These are phyloP conservation scores for Spinibarbus caldwelli DNA, from an alignment of 2,797 vertebrate species.

Conservation along the genomic window DNA sequence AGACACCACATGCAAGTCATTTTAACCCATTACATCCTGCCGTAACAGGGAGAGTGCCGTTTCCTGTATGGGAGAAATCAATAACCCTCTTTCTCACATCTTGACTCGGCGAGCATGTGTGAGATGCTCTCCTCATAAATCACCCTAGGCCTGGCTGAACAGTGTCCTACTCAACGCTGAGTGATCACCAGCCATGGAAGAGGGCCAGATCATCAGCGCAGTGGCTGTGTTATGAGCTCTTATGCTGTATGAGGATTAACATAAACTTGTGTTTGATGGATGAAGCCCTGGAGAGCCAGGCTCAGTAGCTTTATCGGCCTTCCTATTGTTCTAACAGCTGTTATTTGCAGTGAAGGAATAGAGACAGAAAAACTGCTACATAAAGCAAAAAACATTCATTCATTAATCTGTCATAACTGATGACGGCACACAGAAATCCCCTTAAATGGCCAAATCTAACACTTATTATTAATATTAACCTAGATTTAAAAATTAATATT, in stretches of 20 bases:
- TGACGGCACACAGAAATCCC: conserved; percentile 7
- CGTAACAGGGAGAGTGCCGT: background rate
- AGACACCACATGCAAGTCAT: background rate
- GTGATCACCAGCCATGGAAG: conserved; percentile 28
- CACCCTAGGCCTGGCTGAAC: background rate
- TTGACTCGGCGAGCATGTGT: background rate
- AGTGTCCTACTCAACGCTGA: background rate
- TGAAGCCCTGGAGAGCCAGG: conserved; percentile 4
- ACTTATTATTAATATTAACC: background rate
- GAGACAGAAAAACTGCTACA: background rate
- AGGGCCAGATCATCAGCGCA: conserved; percentile 38
- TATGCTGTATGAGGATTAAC: conserved; percentile 43
- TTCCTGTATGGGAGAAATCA: conserved; percentile 4
- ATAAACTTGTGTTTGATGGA: conserved; percentile 49
- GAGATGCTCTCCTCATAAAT: conserved; percentile 13
- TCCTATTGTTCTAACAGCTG: conserved; percentile 3
- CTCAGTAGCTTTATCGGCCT: conserved; percentile 6
- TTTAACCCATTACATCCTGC: background rate
- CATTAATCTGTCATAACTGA: conserved; percentile 33
- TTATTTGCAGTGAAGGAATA: conserved; percentile 4
- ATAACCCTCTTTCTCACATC: background rate
- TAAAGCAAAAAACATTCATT: conserved; percentile 12
- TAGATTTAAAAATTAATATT: background rate
- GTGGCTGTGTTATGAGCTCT: conserved; percentile 37
- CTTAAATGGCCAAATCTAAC: conserved; percentile 31